These are phyloP conservation scores for Calliphora vomitoria DNA, from an alignment of 2,888 invertebrate species.

Conservation along the genomic window DNA sequence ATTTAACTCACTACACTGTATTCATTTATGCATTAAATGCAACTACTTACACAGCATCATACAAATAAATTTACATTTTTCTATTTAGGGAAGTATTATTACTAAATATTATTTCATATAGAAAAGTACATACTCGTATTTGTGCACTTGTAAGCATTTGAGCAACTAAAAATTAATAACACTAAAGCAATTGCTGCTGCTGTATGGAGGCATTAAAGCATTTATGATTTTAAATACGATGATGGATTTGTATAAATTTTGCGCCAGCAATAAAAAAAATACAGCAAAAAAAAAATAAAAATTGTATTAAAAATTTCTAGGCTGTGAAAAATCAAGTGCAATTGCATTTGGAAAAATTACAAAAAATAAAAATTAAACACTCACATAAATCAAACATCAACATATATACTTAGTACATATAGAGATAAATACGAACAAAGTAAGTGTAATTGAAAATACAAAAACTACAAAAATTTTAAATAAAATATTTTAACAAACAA, in stretches of 20 bases:
- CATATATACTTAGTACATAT: too few species aligned
- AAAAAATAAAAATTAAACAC: neutral
- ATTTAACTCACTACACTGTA: constrained; percentile 32
- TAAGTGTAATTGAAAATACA: constrained; percentile 31
- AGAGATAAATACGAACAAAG: neutral
- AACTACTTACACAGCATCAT: constrained; percentile 8
- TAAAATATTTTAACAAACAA: constrained; percentile 9
- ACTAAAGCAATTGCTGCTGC: constrained; percentile 62
- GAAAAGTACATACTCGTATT: neutral
- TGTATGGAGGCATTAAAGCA: constrained; percentile 70
- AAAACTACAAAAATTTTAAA: constrained; percentile 26
- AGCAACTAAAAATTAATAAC: constrained; percentile 65
- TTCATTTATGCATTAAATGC: constrained; percentile 28
- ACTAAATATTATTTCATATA: constrained; percentile 57
- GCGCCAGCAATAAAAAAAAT: constrained; percentile 39
- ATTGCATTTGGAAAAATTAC: constrained; percentile 59
- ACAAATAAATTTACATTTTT: constrained; percentile 33
- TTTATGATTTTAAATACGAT: constrained; percentile 72
- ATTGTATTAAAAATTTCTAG: constrained; percentile 44
- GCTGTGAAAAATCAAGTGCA: constrained; percentile 64
- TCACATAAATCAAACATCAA: neutral
- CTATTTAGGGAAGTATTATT: constrained; percentile 68
- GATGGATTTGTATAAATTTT: constrained; percentile 68
- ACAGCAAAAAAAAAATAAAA: constrained; percentile 11
- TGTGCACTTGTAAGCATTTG: constrained; percentile 5